These are phyloP conservation scores for Drepanosiphum platanoidis DNA, from an alignment of 2,888 invertebrate species.

Conservation along the genomic window DNA sequence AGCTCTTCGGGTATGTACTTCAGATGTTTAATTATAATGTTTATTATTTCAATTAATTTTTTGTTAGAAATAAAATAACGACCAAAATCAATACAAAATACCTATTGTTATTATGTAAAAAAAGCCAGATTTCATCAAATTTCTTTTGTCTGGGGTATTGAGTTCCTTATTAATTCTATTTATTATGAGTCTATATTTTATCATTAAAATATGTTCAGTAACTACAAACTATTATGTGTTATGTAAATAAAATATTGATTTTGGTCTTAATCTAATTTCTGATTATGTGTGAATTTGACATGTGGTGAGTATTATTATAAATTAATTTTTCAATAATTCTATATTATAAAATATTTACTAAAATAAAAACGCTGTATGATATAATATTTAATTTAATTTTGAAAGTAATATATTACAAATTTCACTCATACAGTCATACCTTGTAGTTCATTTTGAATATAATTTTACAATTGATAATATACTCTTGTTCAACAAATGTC, in stretches of 20 bases:
- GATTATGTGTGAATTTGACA: not conserved
- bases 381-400: not conserved
- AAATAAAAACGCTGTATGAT: not conserved
- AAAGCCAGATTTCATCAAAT: not conserved
- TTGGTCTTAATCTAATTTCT: not conserved
- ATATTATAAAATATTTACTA: not conserved
- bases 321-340: not conserved
- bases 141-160: not conserved
- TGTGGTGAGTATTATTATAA: constrained; percentile 16
- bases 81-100: not conserved
- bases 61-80: constrained; percentile 11
- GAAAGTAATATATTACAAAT: not conserved
- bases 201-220: not conserved
- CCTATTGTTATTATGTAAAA: not conserved
- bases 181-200: not conserved
- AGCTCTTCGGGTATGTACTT: constrained; percentile 71
- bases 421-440: not conserved
- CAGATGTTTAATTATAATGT: not conserved
- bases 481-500: not conserved
- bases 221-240: not conserved
- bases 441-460: not conserved
- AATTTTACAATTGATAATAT: not conserved
- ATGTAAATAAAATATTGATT: not conserved
- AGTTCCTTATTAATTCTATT: not conserved
- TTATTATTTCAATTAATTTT: not conserved